Conservation (phyloP, 2,113 vertebrate species). For the Rousettus leschenaultii region DNA sequence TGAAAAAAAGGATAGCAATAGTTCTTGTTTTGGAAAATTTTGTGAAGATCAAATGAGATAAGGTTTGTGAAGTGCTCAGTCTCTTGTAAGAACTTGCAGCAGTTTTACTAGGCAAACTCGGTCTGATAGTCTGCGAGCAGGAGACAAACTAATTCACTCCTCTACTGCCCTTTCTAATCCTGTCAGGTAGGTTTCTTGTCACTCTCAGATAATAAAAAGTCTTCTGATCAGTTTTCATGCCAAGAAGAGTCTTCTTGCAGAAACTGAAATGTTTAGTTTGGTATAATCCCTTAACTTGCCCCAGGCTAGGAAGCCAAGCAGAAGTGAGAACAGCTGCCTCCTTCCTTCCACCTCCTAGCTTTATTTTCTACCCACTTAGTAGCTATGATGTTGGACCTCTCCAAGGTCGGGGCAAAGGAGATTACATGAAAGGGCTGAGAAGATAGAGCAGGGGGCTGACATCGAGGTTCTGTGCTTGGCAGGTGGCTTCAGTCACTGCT, state of each 20-base stretch:
- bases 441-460: not conserved
- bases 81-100: not conserved
- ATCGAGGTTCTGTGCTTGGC: not conserved
- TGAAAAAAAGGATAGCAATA: not conserved
- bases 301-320: not conserved
- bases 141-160: not conserved
- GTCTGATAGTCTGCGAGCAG: not conserved
- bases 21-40: not conserved
- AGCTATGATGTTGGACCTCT: not conserved
- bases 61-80: not conserved
- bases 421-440: not conserved
- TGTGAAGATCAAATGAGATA: not conserved
- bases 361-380: not conserved
- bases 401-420: not conserved
- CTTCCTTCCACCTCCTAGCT: not conserved
- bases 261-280: not conserved
- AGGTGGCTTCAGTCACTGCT: not conserved
- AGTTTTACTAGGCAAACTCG: not conserved
- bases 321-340: not conserved
- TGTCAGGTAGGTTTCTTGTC: not conserved
- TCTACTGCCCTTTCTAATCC: not conserved
- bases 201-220: constrained; percentile 10
- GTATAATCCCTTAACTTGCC: not conserved
- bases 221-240: not conserved
- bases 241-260: not conserved